These are phyloP conservation scores for Zosterops hypoxanthus DNA, from an alignment of 2,113 vertebrate species.

Conservation along the genomic window DNA sequence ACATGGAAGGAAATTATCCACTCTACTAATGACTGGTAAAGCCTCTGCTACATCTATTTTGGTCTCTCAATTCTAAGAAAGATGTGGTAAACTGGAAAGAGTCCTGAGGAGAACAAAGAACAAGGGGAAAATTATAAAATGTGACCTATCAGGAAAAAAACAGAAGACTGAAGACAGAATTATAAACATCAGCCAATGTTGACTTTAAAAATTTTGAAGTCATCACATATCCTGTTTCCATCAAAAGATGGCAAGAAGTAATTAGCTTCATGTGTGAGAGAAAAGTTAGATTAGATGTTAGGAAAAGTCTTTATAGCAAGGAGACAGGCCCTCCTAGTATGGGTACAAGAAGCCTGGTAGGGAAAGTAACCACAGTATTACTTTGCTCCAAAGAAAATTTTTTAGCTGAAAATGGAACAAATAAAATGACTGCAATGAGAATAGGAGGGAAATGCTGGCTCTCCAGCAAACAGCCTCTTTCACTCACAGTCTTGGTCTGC, in stretches of 20 bases:
- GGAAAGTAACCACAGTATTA: neutral
- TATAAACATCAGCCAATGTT: conserved; percentile 38
- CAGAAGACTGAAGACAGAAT: conserved; percentile 9
- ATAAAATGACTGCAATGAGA: neutral
- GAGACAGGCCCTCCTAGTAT: neutral
- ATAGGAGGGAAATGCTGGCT: neutral
- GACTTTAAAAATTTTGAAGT: conserved; percentile 36
- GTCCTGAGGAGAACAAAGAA: conserved; percentile 45
- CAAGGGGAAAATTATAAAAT: conserved; percentile 56
- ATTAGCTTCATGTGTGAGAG: conserved; percentile 26
- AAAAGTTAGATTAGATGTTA: neutral
- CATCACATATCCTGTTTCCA: conserved; percentile 13
- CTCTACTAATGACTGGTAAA: conserved; percentile 35
- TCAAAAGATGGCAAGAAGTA: conserved; percentile 19
- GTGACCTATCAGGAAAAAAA: conserved; percentile 39
- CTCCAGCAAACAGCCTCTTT: neutral
- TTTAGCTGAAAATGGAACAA: neutral
- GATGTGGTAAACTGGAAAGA: conserved; percentile 45
- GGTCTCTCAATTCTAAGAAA: conserved; percentile 33
- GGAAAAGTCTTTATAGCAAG: neutral
- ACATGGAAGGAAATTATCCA: conserved; percentile 46
- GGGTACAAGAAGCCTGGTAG: neutral
- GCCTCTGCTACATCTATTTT: conserved; percentile 40
- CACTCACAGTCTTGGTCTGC: neutral
- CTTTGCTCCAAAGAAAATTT: neutral